Evolutionary conservation across 2,888 invertebrate species (phyloP).

Genomic region (Ophonus ardosiacus): DNA sequence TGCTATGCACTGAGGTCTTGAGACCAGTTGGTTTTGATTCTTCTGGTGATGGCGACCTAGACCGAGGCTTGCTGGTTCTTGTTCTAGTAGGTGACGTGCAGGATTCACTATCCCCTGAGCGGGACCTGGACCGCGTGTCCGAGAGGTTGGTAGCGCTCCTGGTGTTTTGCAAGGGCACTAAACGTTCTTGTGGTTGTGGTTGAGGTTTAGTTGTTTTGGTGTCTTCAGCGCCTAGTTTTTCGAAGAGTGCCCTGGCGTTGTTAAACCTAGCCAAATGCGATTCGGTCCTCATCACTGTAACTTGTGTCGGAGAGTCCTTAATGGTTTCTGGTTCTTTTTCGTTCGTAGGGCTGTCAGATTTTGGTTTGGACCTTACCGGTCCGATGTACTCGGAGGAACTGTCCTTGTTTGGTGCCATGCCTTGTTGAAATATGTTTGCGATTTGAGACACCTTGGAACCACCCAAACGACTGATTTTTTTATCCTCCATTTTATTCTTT

Average conservation of each 20-base stretch:
- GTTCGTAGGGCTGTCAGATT: constrained; percentile 71
- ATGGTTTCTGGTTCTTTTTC: constrained; percentile 71
- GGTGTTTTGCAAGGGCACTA: constrained; percentile 73
- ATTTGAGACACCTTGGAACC: constrained; percentile 94
- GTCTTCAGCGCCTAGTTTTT: constrained; percentile 87
- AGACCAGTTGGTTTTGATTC: constrained; percentile 75
- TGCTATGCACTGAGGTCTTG: constrained; percentile 75
- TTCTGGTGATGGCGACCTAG: constrained; percentile 76
- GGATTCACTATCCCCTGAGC: constrained; percentile 43
- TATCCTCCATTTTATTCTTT: constrained; percentile 72
- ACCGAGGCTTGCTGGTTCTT: constrained; percentile 64
- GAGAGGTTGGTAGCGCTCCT: constrained; percentile 77
- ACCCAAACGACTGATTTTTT: constrained; percentile 71
- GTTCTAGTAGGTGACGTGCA: constrained; percentile 50
- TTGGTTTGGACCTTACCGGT: constrained; percentile 67
- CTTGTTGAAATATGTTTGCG: constrained; percentile 91
- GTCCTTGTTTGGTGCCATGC: constrained; percentile 79
- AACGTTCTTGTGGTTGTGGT: constrained; percentile 72
- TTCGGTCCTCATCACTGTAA: constrained; percentile 90
- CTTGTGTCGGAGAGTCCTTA: constrained; percentile 74
- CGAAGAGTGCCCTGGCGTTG: constrained; percentile 93
- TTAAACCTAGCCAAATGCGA: constrained; percentile 94
- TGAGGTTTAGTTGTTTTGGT: constrained; percentile 76
- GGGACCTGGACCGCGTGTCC: constrained; percentile 71
- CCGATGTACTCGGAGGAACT: constrained; percentile 67